Conservation (phyloP, 2,888 invertebrate species). For the Drosophila paracracens region DNA sequence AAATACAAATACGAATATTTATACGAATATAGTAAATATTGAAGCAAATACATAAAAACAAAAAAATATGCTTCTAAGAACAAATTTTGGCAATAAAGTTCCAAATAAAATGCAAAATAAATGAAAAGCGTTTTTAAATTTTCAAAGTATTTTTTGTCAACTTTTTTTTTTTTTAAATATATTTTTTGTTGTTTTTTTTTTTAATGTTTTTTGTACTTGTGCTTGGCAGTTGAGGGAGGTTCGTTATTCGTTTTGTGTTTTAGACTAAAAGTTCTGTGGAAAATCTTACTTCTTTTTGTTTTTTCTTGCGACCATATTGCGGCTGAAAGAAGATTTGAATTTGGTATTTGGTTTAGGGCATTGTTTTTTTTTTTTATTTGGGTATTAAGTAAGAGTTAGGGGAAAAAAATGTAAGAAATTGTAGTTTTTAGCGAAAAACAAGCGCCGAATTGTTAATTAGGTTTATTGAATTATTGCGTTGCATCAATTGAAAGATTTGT, state of each 20-base stretch:
- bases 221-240: constrained; percentile 28
- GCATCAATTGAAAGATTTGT: constrained; percentile 24
- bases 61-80: constrained; percentile 44
- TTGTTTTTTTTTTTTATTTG: constrained; percentile 31
- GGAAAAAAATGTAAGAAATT: constrained; percentile 32
- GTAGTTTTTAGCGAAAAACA: constrained; percentile 57
- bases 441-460: constrained; percentile 62
- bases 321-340: constrained; percentile 85
- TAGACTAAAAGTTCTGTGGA: constrained; percentile 80
- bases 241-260: constrained; percentile 49
- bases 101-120: constrained; percentile 55
- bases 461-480: constrained; percentile 36
- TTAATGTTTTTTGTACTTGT: constrained; percentile 12
- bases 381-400: constrained; percentile 49
- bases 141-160: constrained; percentile 20
- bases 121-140: constrained; percentile 36
- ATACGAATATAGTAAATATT: constrained; percentile 45
- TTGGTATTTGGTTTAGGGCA: constrained; percentile 69
- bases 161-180: constrained; percentile 11
- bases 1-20: constrained; percentile 20
- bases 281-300: constrained; percentile 98
- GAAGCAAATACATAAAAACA: constrained; percentile 46
- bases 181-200: constrained; percentile 13
- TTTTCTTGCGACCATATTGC: constrained; percentile 97
- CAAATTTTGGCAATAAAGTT: constrained; percentile 65